phyloP scores from a whole-genome alignment of 1,140 invertebrate genomes.

The Sarcophaga bullata region DNA sequence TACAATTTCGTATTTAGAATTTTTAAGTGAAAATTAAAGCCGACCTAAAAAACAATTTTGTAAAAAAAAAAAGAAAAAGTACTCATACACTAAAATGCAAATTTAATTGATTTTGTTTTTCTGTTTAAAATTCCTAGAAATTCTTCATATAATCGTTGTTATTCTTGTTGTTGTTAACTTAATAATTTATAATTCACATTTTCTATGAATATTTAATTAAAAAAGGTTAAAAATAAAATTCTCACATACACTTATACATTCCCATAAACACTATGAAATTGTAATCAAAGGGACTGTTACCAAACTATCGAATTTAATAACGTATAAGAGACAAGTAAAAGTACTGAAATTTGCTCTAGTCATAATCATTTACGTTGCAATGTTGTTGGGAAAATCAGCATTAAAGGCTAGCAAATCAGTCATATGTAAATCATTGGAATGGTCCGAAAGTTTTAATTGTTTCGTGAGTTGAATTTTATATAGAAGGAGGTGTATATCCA shows the following conservation, averaged over 20 bases:
- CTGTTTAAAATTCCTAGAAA: slow-evolving; percentile 1
- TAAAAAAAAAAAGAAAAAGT: neutral
- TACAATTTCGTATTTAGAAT: slow-evolving; percentile 2
- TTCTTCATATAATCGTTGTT: neutral
- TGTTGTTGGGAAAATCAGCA: too few relatives aligned
- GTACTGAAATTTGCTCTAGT: too few relatives aligned
- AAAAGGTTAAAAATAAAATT: neutral
- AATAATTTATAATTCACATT: neutral
- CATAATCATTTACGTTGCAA: too few relatives aligned
- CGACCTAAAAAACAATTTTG: neutral
- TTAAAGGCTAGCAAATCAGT: too few relatives aligned
- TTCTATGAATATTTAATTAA: slow-evolving; percentile 1
- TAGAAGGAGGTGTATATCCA: too few relatives aligned
- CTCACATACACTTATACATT: neutral
- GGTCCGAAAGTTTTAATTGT: too few relatives aligned
- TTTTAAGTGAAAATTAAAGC: neutral
- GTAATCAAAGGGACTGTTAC: too few relatives aligned
- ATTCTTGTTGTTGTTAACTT: neutral
- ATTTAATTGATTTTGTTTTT: neutral
- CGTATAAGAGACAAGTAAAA: too few relatives aligned
- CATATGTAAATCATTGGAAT: too few relatives aligned
- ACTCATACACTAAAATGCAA: neutral
- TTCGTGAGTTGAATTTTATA: too few relatives aligned
- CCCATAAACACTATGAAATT: too few relatives aligned
- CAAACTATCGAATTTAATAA: too few relatives aligned